Percentiles rank a stretch among this genome's conserved stretches.
phyloP scores from a whole-genome alignment of 2,888 invertebrate genomes.

The Neoaliturus tenellus region DNA sequence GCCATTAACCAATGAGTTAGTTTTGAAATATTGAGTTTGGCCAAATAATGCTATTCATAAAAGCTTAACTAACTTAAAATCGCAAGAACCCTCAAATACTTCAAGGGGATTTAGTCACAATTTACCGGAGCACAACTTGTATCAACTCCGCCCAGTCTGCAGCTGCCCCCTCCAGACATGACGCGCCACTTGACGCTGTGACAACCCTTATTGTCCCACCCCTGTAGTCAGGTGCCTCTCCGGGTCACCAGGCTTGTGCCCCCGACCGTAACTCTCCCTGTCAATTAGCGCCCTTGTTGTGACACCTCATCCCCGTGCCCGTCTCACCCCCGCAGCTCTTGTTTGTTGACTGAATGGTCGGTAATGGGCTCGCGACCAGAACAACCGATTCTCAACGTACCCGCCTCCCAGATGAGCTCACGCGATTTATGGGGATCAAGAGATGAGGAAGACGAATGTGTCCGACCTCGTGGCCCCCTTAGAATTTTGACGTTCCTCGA shows the following conservation, averaged over 20 bases:
- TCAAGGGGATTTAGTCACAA: too few relatives aligned
- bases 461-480: not conserved
- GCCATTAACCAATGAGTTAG: too few relatives aligned
- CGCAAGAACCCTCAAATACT: too few relatives aligned
- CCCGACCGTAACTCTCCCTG: constrained; percentile 20
- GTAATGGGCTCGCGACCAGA: not conserved
- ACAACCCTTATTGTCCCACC: constrained; percentile 12
- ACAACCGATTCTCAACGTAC: constrained; percentile 1
- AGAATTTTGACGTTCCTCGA: not conserved
- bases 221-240: not conserved
- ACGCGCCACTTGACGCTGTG: not conserved
- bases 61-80: too few relatives aligned
- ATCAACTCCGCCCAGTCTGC: too few relatives aligned
- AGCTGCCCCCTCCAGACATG: too few relatives aligned
- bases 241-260: constrained; percentile 1
- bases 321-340: not conserved
- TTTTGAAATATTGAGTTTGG: too few relatives aligned
- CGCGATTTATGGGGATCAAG: not conserved
- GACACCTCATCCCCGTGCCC: constrained; percentile 4
- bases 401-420: constrained; percentile 4
- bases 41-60: too few relatives aligned
- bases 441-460: constrained; percentile 5
- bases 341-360: constrained; percentile 6
- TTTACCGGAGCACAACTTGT: too few relatives aligned
- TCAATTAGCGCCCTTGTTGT: constrained; percentile 28